Evolutionary conservation across 2,888 invertebrate genomes (phyloP), one percentile per base, ranked within the genome.

Genomic region (Meganola albula): DNA sequence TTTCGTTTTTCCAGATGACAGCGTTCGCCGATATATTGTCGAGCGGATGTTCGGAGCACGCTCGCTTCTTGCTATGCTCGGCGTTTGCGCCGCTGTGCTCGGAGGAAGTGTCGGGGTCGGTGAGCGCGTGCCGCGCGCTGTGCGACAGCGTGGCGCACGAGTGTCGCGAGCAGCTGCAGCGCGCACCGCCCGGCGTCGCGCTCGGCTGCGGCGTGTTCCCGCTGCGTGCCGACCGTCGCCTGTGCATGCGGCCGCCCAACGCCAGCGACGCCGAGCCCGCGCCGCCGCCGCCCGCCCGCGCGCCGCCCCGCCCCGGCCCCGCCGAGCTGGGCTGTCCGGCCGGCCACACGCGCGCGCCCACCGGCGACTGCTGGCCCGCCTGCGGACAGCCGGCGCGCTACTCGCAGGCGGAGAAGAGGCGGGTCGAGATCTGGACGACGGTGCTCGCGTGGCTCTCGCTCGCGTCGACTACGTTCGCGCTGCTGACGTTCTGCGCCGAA

Each of bases 1-100:
- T 53, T 89, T 28, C 24, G 9, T 50, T 46, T 36, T 65, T 90
- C 11, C 90, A 93, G 93, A 89, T 93, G 69, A 78, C 88, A 40
- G 83, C 89, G 40, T 92, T 92, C 74, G 84, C 90, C 61, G 92
- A 90, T 1, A 85, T 96, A 39, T 89, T 96, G 32, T 89, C 93
- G 49, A 91, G 92, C 60, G 91, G 92, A 30, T 96, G 96, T 68
- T 95, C 95, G 3, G 86, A 89, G 35, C 92, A 94, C 62, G 89
- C 95, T 23, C 90, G 93, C 50, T 93, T 97, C 74, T 92, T 97
- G 64, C 89, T 97, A 40, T 97, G 97, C 83, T 94, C 96, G 9
- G 92, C 96, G 31, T 94, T 94, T 74, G 93, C 94, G 6, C 97
- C 97, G 20, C 92, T 97, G 72, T 97, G 97, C 77, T 94, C 95